Conservation (phyloP, 64 coral and sea anemone genomes). For the Orbicella faveolata region DNA sequence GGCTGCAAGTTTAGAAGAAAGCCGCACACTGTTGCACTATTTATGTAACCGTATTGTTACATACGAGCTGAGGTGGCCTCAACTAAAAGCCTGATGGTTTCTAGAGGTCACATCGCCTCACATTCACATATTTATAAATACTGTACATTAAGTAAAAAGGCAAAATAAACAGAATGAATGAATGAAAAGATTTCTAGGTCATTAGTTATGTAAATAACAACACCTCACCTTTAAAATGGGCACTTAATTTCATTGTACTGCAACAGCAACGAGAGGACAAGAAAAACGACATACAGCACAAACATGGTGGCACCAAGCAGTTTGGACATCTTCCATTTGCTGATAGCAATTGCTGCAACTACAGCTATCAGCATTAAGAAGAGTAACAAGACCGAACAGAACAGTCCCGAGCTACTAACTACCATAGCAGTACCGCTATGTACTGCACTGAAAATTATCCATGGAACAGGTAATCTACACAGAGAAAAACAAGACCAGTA, state of each 20-base stretch:
- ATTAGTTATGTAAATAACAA: background rate
- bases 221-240: background rate
- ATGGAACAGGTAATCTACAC: slow-evolving; percentile 84
- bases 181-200: background rate
- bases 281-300: slow-evolving; percentile 69
- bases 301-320: slow-evolving; percentile 80
- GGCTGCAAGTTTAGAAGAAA: no score
- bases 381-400: slow-evolving; percentile 87
- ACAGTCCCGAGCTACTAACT: slow-evolving; percentile 68
- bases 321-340: slow-evolving; percentile 91
- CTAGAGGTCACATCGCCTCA: no score
- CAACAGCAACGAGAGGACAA: slow-evolving; percentile 74
- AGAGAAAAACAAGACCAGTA: background rate
- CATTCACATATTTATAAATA: no score
- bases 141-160: no score
- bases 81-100: no score
- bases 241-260: slow-evolving; percentile 43
- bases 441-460: slow-evolving; percentile 70
- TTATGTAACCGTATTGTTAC: no score
- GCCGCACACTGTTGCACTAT: no score
- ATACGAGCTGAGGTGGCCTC: no score
- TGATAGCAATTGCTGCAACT: slow-evolving; percentile 53
- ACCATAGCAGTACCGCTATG: slow-evolving; percentile 39
- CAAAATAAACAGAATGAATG: no score
- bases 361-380: slow-evolving; percentile 87